Percentiles rank a stretch among this genome's conserved stretches.
Conservation (phyloP, 1,140 invertebrate species). For the Zaprionus tsacasi region DNA sequence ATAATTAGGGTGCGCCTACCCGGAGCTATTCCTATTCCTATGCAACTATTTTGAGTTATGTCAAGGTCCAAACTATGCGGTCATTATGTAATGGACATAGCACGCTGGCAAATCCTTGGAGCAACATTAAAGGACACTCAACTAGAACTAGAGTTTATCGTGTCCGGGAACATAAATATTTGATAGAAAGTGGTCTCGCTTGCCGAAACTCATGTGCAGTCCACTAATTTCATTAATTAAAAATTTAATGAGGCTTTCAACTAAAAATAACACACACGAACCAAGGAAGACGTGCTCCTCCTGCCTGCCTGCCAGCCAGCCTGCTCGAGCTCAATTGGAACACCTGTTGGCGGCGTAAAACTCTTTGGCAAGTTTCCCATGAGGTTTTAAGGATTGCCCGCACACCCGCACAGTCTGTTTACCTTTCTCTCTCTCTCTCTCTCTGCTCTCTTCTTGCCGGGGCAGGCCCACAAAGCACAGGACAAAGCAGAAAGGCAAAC, state of each 20-base stretch:
- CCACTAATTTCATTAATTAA: slow-evolving; percentile 74
- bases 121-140: slow-evolving; percentile 44
- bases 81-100: slow-evolving; percentile 13
- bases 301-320: neutral
- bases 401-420: neutral
- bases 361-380: slow-evolving; percentile 75
- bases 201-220: slow-evolving; percentile 34
- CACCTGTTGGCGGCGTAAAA: slow-evolving; percentile 70
- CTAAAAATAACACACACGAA: slow-evolving; percentile 63
- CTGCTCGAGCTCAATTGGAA: slow-evolving; percentile 48
- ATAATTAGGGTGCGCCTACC: slow-evolving; percentile 22
- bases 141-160: slow-evolving; percentile 1
- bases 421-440: neutral
- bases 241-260: slow-evolving; percentile 77
- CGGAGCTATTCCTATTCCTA: neutral
- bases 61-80: slow-evolving; percentile 5
- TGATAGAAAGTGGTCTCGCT: slow-evolving; percentile 10
- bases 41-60: slow-evolving; percentile 3
- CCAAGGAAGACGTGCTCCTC: slow-evolving; percentile 3
- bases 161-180: slow-evolving; percentile 22
- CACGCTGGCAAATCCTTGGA: slow-evolving; percentile 36
- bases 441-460: neutral
- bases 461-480: slow-evolving; percentile 39
- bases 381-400: slow-evolving; percentile 45
- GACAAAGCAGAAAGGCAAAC: slow-evolving; percentile 46